phyloP scores from a whole-genome alignment of 1,140 invertebrate species.

The Caerostris extrusa region DNA sequence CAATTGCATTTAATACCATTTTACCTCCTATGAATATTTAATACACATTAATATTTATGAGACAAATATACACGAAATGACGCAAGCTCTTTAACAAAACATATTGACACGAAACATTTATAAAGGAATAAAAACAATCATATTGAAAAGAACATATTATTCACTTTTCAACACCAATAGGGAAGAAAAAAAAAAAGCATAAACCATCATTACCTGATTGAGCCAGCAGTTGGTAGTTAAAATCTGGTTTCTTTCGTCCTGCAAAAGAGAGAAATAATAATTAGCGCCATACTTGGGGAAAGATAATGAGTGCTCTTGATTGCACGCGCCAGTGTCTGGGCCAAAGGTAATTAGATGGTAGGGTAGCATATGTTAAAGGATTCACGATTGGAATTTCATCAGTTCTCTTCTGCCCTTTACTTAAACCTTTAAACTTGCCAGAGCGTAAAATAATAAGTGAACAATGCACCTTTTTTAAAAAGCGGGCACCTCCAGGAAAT shows the following conservation, averaged over 20 bases:
- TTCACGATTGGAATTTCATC: constrained; percentile 30
- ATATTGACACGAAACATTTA: not conserved
- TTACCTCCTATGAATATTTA: constrained; percentile 28
- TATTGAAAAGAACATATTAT: not conserved
- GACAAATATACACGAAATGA: constrained; percentile 34
- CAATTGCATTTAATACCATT: not conserved
- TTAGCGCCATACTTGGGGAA: constrained; percentile 16
- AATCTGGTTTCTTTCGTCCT: constrained; percentile 83
- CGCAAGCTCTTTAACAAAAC: not conserved
- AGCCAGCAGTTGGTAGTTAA: constrained; percentile 84
- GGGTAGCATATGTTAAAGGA: constrained; percentile 39
- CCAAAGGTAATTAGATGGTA: constrained; percentile 36
- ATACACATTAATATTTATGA: constrained; percentile 70
- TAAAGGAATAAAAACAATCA: not conserved
- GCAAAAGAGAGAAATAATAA: constrained; percentile 77
- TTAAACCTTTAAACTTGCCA: constrained; percentile 14
- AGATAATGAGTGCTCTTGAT: constrained; percentile 34
- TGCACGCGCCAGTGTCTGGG: not conserved
- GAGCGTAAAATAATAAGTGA: constrained; percentile 29
- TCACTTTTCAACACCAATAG: not conserved
- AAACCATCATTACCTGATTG: constrained; percentile 81
- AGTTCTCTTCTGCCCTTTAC: not conserved
- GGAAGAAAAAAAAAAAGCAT: not conserved
- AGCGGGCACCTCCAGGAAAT: not conserved
- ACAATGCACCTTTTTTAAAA: not conserved